A percentile compares a stretch with the other conserved stretches of the same genome.
phyloP scores from a whole-genome alignment of 2,888 invertebrate species.

The Eutolmus rufibarbis region DNA sequence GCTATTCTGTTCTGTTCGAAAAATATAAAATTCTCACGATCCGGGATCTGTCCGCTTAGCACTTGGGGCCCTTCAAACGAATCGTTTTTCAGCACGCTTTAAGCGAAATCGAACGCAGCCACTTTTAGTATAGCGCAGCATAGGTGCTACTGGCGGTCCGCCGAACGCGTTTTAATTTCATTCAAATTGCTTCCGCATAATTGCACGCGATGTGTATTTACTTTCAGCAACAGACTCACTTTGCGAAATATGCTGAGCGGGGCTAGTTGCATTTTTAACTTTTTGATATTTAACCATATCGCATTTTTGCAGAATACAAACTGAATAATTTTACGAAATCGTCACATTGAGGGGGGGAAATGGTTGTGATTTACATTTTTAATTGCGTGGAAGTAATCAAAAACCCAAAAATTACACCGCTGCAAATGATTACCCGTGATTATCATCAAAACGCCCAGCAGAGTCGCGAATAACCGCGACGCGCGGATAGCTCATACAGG shows the following conservation, averaged over 20 bases:
- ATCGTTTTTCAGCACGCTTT: not conserved
- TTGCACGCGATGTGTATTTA: slow-evolving; percentile 20
- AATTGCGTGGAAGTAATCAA: slow-evolving; percentile 43
- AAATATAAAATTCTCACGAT: not conserved
- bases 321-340: slow-evolving; percentile 30
- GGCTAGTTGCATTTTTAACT: slow-evolving; percentile 23
- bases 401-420: slow-evolving; percentile 43
- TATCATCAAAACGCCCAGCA: slow-evolving; percentile 23
- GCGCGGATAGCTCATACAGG: slow-evolving; percentile 16
- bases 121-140: not conserved
- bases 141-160: not conserved
- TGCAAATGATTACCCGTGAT: slow-evolving; percentile 39
- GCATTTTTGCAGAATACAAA: slow-evolving; percentile 26
- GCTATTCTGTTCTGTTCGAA: not conserved
- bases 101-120: not conserved
- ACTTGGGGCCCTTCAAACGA: not conserved
- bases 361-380: slow-evolving; percentile 42
- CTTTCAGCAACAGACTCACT: slow-evolving; percentile 22
- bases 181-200: slow-evolving; percentile 34
- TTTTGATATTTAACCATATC: slow-evolving; percentile 30
- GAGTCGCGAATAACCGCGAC: not conserved
- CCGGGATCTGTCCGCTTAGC: not conserved
- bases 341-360: slow-evolving; percentile 12
- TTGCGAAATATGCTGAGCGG: slow-evolving; percentile 1
- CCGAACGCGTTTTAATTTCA: slow-evolving; percentile 9